Evolutionary conservation across 2,888 invertebrate species (phyloP).

Genomic region (Chaetoderma sp.): DNA sequence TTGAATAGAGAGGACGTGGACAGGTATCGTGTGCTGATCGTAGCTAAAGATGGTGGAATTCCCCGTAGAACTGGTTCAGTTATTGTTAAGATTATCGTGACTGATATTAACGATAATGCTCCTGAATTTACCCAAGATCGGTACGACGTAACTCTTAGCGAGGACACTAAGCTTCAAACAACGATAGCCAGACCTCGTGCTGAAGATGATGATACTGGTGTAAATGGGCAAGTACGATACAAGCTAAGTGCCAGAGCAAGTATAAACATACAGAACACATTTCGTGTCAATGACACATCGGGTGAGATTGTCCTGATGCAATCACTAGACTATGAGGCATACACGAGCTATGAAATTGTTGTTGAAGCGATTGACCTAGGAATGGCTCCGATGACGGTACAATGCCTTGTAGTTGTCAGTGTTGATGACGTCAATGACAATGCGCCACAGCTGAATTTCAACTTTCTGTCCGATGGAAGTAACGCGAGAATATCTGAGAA

Average conservation of each 20-base stretch:
- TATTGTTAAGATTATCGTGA: slow-evolving; percentile 48
- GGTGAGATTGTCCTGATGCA: slow-evolving; percentile 85
- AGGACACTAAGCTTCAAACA: slow-evolving; percentile 42
- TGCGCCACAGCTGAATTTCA: slow-evolving; percentile 85
- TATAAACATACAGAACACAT: slow-evolving; percentile 43
- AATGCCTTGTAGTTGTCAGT: slow-evolving; percentile 73
- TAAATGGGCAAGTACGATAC: slow-evolving; percentile 75
- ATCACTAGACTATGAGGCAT: slow-evolving; percentile 86
- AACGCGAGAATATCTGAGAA: slow-evolving; percentile 72
- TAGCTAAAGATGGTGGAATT: slow-evolving; percentile 55
- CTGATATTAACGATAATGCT: slow-evolving; percentile 57
- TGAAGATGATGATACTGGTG: slow-evolving; percentile 85
- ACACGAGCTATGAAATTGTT: slow-evolving; percentile 81
- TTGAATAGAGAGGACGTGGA: slow-evolving; percentile 51
- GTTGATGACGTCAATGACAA: slow-evolving; percentile 85
- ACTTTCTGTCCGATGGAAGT: slow-evolving; percentile 86
- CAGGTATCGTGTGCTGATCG: slow-evolving; percentile 46
- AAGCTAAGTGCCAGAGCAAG: slow-evolving; percentile 57
- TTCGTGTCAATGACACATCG: slow-evolving; percentile 88
- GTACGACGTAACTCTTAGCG: slow-evolving; percentile 49
- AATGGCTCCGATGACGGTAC: slow-evolving; percentile 36
- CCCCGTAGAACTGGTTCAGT: slow-evolving; percentile 51
- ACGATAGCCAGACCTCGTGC: slow-evolving; percentile 77
- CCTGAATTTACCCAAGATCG: slow-evolving; percentile 44
- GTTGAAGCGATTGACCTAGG: slow-evolving; percentile 69